These are phyloP conservation scores for Sigmodon hispidus DNA, from an alignment of 2,113 vertebrate species.

Conservation along the genomic window DNA sequence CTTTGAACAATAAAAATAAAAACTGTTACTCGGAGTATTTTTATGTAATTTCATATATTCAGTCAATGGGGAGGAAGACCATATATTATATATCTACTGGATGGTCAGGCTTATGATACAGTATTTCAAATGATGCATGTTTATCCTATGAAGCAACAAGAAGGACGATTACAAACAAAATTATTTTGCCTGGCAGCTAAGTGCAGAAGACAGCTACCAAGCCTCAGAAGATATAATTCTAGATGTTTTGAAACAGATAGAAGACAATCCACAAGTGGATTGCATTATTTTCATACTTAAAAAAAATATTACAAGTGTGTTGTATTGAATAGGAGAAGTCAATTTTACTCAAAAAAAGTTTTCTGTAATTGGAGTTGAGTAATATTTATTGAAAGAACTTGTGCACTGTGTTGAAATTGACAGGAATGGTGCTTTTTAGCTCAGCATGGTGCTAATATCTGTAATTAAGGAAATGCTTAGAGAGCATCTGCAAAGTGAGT, in stretches of 20 bases:
- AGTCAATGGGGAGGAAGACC: constrained; percentile 12
- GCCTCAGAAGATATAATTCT: constrained; percentile 58
- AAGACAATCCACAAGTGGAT: constrained; percentile 75
- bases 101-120: constrained; percentile 67
- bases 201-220: constrained; percentile 74
- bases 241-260: constrained; percentile 68
- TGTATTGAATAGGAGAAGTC: constrained; percentile 26
- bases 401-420: constrained; percentile 60
- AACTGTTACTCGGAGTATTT: constrained; percentile 29
- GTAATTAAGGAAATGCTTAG: constrained; percentile 77
- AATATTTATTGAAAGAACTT: constrained; percentile 75
- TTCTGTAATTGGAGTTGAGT: constrained; percentile 60
- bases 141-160: constrained; percentile 50
- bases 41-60: constrained; percentile 53
- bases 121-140: constrained; percentile 38
- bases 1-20: constrained; percentile 56
- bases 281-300: constrained; percentile 72
- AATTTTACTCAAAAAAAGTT: constrained; percentile 75
- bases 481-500: constrained; percentile 67
- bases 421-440: constrained; percentile 67
- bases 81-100: constrained; percentile 7
- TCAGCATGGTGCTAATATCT: constrained; percentile 74
- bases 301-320: constrained; percentile 69
- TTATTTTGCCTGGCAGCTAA: constrained; percentile 62
- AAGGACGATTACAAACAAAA: constrained; percentile 68